These are phyloP conservation scores for Callyntrura guangdongensis DNA, from an alignment of 2,888 invertebrate species.

Conservation along the genomic window DNA sequence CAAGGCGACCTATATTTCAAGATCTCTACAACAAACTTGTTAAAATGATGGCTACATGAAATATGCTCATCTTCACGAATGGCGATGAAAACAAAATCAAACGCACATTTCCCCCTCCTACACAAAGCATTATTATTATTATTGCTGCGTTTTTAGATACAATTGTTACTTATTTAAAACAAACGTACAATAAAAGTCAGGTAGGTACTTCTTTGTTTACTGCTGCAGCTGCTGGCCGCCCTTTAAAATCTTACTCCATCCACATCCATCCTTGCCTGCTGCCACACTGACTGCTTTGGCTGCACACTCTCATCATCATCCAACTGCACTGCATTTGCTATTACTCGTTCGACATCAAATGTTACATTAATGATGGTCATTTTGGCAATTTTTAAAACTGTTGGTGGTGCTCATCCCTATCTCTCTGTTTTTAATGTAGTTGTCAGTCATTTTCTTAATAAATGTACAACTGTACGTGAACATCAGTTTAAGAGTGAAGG, in stretches of 20 bases:
- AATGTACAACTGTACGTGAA: neutral
- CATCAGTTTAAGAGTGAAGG: neutral
- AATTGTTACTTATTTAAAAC: no score
- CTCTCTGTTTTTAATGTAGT: conserved; percentile 19
- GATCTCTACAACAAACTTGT: no score
- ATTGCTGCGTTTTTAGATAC: no score
- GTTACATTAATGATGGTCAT: conserved; percentile 66
- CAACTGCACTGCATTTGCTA: neutral
- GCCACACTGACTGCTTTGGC: neutral
- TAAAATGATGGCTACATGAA: no score
- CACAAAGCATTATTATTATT: no score
- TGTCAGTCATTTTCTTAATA: conserved; percentile 35
- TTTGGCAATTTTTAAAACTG: conserved; percentile 60
- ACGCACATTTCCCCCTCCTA: no score
- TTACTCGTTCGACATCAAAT: conserved; percentile 61
- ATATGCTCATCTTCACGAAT: no score
- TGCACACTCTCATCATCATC: neutral
- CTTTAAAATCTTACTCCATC: neutral
- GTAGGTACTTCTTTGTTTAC: no score
- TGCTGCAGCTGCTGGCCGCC: neutral
- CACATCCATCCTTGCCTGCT: neutral
- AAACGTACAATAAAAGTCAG: no score
- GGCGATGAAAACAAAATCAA: no score
- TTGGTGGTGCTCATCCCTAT: conserved; percentile 27
- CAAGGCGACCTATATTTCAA: no score